These are phyloP conservation scores for Corticium candelabrum DNA, from an alignment of 37 sponge, comb jelly and placozoan species.

Conservation along the genomic window DNA sequence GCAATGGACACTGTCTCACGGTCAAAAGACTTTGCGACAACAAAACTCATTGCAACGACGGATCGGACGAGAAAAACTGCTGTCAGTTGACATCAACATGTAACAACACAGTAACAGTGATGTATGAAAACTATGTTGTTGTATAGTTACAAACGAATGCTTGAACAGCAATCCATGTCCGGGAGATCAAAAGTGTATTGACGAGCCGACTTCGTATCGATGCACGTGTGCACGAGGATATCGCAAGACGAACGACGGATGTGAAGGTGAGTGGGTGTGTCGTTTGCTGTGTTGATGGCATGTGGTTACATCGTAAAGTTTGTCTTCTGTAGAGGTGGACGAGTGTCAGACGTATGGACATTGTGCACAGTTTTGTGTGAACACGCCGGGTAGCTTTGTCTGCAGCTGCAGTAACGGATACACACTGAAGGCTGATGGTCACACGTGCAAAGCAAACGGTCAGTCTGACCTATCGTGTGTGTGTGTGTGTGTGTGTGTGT, in stretches of 20 bases:
- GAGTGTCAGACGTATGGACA: neutral
- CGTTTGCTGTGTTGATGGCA: too few species aligned
- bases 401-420: neutral
- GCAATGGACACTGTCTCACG: neutral
- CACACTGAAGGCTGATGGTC: neutral
- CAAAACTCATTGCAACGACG: neutral
- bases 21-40: neutral
- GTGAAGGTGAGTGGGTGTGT: neutral
- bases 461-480: too few species aligned
- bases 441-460: neutral
- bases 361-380: neutral
- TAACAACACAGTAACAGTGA: neutral
- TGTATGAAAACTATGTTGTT: neutral
- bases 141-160: neutral
- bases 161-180: neutral
- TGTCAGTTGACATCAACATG: neutral
- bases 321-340: neutral
- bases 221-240: neutral
- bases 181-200: neutral
- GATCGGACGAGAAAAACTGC: slow-evolving; percentile 1
- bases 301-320: neutral
- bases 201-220: neutral
- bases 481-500: too few species aligned
- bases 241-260: neutral
- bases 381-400: neutral